These are phyloP conservation scores for Corythucha ciliata DNA, from an alignment of 2,888 invertebrate genomes.

Conservation along the genomic window DNA sequence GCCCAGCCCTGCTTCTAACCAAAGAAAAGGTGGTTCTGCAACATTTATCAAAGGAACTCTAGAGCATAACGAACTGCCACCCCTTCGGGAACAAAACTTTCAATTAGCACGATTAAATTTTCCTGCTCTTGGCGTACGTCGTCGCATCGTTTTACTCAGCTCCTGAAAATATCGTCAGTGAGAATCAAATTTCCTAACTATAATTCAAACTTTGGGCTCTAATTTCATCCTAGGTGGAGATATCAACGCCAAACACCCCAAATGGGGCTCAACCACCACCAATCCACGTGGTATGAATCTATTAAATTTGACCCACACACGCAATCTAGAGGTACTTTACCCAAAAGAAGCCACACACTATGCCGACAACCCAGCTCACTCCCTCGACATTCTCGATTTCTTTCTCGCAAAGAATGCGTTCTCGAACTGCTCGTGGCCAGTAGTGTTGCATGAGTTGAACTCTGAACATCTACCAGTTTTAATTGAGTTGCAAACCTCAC, in stretches of 20 bases:
- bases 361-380: slow-evolving; percentile 4
- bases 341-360: slow-evolving; percentile 9
- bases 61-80: slow-evolving; percentile 2
- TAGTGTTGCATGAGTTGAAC: slow-evolving; percentile 10
- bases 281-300: slow-evolving; percentile 6
- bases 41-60: slow-evolving; percentile 1
- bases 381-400: slow-evolving; percentile 9
- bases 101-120: slow-evolving; percentile 8
- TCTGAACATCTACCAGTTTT: slow-evolving; percentile 11
- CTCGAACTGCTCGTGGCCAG: not conserved
- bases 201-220: not conserved
- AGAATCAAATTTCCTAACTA: not conserved
- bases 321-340: slow-evolving; percentile 3
- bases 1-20: too few species aligned
- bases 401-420: slow-evolving; percentile 5
- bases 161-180: slow-evolving; percentile 9
- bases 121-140: too few species aligned
- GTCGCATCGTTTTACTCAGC: slow-evolving; percentile 10
- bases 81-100: not conserved
- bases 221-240: slow-evolving; percentile 12
- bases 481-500: not conserved
- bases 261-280: slow-evolving; percentile 6
- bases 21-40: slow-evolving; percentile 10
- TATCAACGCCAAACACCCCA: slow-evolving; percentile 15
- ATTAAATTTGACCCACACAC: not conserved